Base-by-base conservation (phyloP, 92 coral and sea anemone genomes). In the Phenganax marumi region DNA sequence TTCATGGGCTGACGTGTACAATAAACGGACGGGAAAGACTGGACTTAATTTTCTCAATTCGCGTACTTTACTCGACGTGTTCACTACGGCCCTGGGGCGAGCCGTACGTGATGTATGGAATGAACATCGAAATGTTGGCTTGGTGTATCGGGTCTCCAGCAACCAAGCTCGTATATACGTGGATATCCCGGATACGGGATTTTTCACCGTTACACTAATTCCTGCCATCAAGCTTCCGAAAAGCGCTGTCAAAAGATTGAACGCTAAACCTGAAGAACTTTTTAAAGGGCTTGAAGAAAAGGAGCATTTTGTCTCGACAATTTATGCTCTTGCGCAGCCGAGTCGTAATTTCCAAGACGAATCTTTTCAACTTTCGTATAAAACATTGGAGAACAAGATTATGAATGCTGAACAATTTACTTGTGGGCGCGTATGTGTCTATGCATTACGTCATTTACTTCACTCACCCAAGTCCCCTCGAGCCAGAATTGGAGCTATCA, bases 61-160 rank as follows among this genome's bases (percentile, higher is more conserved):
- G 21, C 79, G 79, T n/a, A 52, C 79, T 19, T 22, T 74, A 47
- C 79, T 74, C 43, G 79, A 74, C 48, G 79, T 74, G 10, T 74
- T 74, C 7, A 74, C 79, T 33, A 52, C 79, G 25, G 60, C 48
- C 79, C 62, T 74, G 61, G 79, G 79, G 25, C 63, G 79, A 74
- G 79, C 79, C 2, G 39, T 74, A 6, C 33, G 79, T 52, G 79
- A 74, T 63, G 79, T 74, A 17, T 74, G 79, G 79, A 74, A 74
- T 63, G 52, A 74, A 51, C 79, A 74, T 39, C 63, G 79, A 47
- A 74, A 74, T 24, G 79, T 74, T 74, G 79, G 79, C 56, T 63
- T 74, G 23, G 79, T 74, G 47, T 74, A 74, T 63, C 79, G 79
- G 79, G 79, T 74, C 65, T 74, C 79, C 79, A 63, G 79, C 2